Conservation (phyloP, 2,113 vertebrate species). For the Gallinago media region DNA sequence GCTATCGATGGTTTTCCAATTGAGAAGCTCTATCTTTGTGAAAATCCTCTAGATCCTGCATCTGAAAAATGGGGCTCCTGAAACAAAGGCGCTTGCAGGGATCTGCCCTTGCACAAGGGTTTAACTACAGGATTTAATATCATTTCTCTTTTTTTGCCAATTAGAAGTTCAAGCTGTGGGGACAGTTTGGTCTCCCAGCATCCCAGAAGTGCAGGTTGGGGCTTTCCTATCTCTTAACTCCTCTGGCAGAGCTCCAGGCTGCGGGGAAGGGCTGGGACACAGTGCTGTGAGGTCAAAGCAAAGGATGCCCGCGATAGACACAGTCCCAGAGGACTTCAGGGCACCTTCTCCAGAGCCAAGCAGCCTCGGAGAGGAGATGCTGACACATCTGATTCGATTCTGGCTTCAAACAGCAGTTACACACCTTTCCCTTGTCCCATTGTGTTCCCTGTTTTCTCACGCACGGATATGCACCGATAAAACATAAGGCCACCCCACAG, state of each 20-base stretch:
- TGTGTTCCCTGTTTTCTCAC: not conserved
- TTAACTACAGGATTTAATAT: not conserved
- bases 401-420: not conserved
- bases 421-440: not conserved
- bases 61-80: not conserved
- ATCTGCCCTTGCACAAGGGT: not conserved
- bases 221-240: not conserved
- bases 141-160: not conserved
- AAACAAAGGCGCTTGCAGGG: not conserved
- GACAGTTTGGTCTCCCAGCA: not conserved
- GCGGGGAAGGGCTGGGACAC: not conserved
- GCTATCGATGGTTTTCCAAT: not conserved
- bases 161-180: not conserved
- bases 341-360: not conserved
- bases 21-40: not conserved
- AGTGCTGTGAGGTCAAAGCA: not conserved
- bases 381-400: not conserved
- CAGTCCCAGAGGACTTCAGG: not conserved
- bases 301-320: rapidly evolving
- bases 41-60: not conserved
- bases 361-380: not conserved
- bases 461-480: rapidly evolving
- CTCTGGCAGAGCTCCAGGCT: not conserved
- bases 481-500: not conserved
- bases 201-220: not conserved